Evolutionary conservation across 2,888 invertebrate genomes (phyloP).

Genomic region (Polymixis flavicincta): DNA sequence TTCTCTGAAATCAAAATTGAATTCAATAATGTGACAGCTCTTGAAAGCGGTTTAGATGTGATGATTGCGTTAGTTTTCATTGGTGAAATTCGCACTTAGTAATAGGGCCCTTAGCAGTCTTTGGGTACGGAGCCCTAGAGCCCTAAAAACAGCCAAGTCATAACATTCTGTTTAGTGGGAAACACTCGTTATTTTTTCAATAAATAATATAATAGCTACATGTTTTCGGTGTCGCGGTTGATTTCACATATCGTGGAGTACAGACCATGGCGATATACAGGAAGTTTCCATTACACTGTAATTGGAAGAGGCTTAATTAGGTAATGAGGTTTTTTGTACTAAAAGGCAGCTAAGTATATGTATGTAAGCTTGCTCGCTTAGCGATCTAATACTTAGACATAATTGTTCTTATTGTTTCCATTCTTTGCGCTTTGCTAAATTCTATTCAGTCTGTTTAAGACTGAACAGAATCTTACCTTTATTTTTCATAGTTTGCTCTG

Average conservation of each 20-base stretch:
- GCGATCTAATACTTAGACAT: not conserved
- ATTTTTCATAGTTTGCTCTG: not conserved
- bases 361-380: slow-evolving; percentile 10
- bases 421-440: no score
- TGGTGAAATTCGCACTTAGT: no score
- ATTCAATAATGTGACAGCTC: no score
- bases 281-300: slow-evolving; percentile 56
- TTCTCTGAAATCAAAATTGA: no score
- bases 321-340: slow-evolving; percentile 26
- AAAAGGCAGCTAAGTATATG: not conserved
- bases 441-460: no score
- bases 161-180: slow-evolving; percentile 10
- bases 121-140: no score
- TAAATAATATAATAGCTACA: slow-evolving; percentile 68
- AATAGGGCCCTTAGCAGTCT: no score
- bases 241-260: slow-evolving; percentile 74
- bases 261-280: slow-evolving; percentile 67
- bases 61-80: no score
- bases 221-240: slow-evolving; percentile 76
- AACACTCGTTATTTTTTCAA: slow-evolving; percentile 61
- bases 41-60: no score
- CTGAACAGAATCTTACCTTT: no score
- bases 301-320: slow-evolving; percentile 41
- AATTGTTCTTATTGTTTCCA: not conserved
- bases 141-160: not conserved